Conservation (phyloP, 2,797 vertebrate genomes). For the Coranthus polyacanthus region DNA sequence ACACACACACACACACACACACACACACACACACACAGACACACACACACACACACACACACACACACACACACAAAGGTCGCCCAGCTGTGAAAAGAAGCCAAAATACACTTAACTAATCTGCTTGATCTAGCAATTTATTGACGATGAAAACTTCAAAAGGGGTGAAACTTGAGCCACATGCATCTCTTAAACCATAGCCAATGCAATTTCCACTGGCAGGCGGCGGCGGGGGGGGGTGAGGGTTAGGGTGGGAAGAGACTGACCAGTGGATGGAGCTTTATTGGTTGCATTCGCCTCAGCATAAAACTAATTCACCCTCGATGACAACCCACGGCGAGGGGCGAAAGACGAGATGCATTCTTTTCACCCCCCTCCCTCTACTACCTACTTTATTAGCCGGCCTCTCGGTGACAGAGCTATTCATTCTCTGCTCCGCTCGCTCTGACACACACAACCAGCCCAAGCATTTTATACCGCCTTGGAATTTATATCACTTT, state of each 20-base stretch:
- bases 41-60: too few species aligned
- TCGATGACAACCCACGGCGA: conserved; percentile 77
- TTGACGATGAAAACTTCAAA: conserved; percentile 83
- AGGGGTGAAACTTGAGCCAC: conserved; percentile 72
- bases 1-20: too few species aligned
- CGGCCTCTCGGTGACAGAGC: conserved; percentile 65
- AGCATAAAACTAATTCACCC: conserved; percentile 79
- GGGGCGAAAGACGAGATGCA: conserved; percentile 76
- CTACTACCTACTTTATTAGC: conserved; percentile 76
- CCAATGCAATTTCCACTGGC: conserved; percentile 75
- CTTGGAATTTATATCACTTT: conserved; percentile 74
- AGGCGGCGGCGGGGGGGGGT: conserved; percentile 11
- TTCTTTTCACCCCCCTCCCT: conserved; percentile 57
- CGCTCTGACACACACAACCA: conserved; percentile 51
- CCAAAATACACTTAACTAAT: conserved; percentile 84
- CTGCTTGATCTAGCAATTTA: conserved; percentile 83
- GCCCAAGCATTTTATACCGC: conserved; percentile 64
- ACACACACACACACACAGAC: too few species aligned
- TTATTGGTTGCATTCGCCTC: conserved; percentile 69
- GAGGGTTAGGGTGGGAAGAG: conserved; percentile 20
- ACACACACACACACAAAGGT: conserved; percentile 41
- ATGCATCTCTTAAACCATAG: conserved; percentile 71
- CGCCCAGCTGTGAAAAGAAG: conserved; percentile 74
- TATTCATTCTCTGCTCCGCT: conserved; percentile 74
- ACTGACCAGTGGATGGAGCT: conserved; percentile 56